Conservation (phyloP, 1,140 invertebrate species). For the Gryon sp. region DNA sequence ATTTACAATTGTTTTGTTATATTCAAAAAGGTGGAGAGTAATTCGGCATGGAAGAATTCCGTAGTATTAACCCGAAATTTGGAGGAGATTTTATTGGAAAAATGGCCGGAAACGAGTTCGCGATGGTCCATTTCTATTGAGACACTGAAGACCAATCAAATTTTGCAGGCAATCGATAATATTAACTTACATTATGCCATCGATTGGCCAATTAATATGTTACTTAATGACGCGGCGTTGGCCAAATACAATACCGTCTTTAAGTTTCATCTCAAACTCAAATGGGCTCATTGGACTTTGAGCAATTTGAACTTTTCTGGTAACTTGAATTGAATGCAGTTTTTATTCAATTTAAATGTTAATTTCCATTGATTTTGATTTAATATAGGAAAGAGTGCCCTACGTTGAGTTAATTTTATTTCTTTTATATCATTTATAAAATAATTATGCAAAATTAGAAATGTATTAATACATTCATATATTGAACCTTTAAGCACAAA, state of each 20-base stretch:
- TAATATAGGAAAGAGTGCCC: too few relatives aligned
- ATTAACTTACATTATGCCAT: slow-evolving; percentile 80
- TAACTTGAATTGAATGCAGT: slow-evolving; percentile 49
- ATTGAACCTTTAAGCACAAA: too few relatives aligned
- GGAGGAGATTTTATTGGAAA: slow-evolving; percentile 79
- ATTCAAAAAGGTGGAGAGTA: slow-evolving; percentile 77
- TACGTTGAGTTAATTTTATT: too few relatives aligned
- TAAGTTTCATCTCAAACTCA: slow-evolving; percentile 82
- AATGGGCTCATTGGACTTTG: slow-evolving; percentile 82
- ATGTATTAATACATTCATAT: too few relatives aligned
- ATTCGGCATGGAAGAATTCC: slow-evolving; percentile 74
- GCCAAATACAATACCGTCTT: slow-evolving; percentile 83
- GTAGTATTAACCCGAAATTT: slow-evolving; percentile 78
- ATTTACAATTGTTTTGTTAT: not conserved
- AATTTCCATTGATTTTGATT: too few relatives aligned
- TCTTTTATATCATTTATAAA: too few relatives aligned
- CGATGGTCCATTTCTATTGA: slow-evolving; percentile 73
- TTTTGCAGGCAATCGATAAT: slow-evolving; percentile 79
- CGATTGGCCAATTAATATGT: slow-evolving; percentile 80
- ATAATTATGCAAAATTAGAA: too few relatives aligned
- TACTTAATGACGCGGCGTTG: slow-evolving; percentile 80
- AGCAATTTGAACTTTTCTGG: slow-evolving; percentile 81
- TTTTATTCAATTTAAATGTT: too few relatives aligned
- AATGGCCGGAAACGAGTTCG: slow-evolving; percentile 77
- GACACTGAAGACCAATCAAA: slow-evolving; percentile 66